Conservation (phyloP, 2,888 invertebrate species). For the Rhagophthalmus giganteus region DNA sequence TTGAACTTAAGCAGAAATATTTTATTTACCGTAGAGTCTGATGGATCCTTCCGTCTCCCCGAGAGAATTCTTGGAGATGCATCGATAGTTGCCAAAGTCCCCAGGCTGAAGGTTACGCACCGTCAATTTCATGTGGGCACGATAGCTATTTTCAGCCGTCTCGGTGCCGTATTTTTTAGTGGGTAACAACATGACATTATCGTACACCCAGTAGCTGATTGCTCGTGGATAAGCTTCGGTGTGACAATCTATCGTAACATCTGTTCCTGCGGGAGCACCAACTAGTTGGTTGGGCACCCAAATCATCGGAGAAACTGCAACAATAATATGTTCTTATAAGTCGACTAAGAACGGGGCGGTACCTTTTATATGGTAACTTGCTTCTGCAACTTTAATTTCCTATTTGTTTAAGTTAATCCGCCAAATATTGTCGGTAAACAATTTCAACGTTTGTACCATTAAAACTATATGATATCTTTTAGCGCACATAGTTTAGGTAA, state of each 20-base stretch:
- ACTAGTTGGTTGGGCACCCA: constrained; percentile 94
- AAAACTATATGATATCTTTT: no score
- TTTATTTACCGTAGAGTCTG: constrained; percentile 79
- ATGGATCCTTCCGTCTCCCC: constrained; percentile 94
- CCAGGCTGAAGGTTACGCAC: constrained; percentile 80
- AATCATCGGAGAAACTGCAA: constrained; percentile 88
- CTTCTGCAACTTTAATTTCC: no score
- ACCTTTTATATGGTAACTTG: no score
- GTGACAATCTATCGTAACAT: constrained; percentile 90
- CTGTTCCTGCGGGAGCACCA: constrained; percentile 86
- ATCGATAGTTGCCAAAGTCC: constrained; percentile 90
- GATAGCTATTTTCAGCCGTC: constrained; percentile 83
- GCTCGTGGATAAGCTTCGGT: constrained; percentile 90
- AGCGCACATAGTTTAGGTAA: no score
- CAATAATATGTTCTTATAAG: no score
- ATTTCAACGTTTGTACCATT: no score
- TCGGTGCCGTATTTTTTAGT: constrained; percentile 86
- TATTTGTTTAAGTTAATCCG: no score
- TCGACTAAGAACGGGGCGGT: no score
- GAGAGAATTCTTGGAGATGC: constrained; percentile 91
- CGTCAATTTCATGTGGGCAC: constrained; percentile 87
- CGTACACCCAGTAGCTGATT: constrained; percentile 91
- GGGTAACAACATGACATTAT: constrained; percentile 85
- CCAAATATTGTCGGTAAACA: no score
- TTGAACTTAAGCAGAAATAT: constrained; percentile 32